These are phyloP conservation scores for Euplagia quadripunctaria DNA, from an alignment of 2,888 invertebrate genomes.

Conservation along the genomic window DNA sequence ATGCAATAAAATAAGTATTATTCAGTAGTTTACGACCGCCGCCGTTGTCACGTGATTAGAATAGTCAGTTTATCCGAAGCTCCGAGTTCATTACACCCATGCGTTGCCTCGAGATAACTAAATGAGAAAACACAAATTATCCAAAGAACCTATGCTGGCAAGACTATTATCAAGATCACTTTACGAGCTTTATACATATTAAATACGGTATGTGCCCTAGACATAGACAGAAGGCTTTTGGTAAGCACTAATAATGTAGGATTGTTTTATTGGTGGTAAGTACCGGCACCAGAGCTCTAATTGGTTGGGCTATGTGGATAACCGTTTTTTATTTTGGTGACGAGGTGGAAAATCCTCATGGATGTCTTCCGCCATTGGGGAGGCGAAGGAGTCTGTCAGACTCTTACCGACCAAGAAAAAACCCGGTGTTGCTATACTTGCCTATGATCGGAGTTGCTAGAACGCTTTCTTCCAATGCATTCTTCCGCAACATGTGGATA, in stretches of 20 bases:
- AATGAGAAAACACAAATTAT: slow-evolving; percentile 70
- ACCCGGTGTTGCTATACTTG: too few relatives aligned
- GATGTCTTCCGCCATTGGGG: too few relatives aligned
- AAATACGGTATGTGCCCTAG: not conserved
- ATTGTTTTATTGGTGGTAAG: not conserved
- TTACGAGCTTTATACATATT: slow-evolving; percentile 67
- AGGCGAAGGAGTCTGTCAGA: too few relatives aligned
- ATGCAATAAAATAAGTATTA: not conserved
- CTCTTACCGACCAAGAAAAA: too few relatives aligned
- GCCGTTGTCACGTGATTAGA: slow-evolving; percentile 14
- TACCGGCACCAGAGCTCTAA: too few relatives aligned
- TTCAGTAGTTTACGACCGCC: not conserved
- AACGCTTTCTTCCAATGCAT: too few relatives aligned
- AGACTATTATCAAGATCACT: not conserved
- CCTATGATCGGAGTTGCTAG: too few relatives aligned
- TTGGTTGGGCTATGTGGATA: too few relatives aligned
- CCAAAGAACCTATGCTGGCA: slow-evolving; percentile 47
- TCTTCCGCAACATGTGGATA: too few relatives aligned
- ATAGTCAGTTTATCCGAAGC: slow-evolving; percentile 61
- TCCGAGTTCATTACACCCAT: slow-evolving; percentile 68
- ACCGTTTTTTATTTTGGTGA: too few relatives aligned
- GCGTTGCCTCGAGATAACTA: slow-evolving; percentile 64
- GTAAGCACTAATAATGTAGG: not conserved
- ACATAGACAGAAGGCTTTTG: not conserved
- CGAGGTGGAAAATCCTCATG: too few relatives aligned